A percentile compares a stretch with the other conserved stretches of the same genome.
These are phyloP conservation scores for Chrysemys picta DNA, from an alignment of 2,113 vertebrate species.

Conservation along the genomic window DNA sequence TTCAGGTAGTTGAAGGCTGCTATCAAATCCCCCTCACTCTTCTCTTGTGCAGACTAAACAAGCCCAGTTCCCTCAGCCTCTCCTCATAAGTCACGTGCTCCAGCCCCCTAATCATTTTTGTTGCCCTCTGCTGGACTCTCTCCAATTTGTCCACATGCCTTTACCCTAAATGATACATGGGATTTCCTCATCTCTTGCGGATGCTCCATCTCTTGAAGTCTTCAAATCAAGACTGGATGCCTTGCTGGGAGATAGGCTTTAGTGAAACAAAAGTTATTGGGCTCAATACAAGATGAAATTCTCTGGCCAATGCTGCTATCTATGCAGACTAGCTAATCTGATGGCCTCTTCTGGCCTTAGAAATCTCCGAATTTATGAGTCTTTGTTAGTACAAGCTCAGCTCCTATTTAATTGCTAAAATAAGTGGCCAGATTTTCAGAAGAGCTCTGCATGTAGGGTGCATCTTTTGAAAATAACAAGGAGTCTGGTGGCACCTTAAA, in stretches of 20 bases:
- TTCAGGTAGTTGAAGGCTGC: no score
- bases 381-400: not conserved
- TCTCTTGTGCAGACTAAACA: no score
- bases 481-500: no score
- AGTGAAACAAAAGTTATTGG: not conserved
- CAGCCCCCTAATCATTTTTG: no score
- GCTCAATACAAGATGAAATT: not conserved
- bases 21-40: no score
- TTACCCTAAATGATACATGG: not conserved
- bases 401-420: not conserved
- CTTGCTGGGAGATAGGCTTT: slow-evolving; percentile 6
- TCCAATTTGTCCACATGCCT: not conserved
- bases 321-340: not conserved
- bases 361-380: not conserved
- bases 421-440: not conserved
- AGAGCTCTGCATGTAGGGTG: not conserved
- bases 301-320: not conserved
- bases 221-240: not conserved
- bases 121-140: no score
- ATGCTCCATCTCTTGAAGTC: slow-evolving; percentile 16
- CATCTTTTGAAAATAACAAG: not conserved
- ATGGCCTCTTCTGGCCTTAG: not conserved
- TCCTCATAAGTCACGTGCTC: no score
- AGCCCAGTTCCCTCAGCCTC: no score
- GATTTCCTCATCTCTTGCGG: not conserved